phyloP scores from a whole-genome alignment of 2,113 vertebrate genomes.

The Tyto alba region DNA sequence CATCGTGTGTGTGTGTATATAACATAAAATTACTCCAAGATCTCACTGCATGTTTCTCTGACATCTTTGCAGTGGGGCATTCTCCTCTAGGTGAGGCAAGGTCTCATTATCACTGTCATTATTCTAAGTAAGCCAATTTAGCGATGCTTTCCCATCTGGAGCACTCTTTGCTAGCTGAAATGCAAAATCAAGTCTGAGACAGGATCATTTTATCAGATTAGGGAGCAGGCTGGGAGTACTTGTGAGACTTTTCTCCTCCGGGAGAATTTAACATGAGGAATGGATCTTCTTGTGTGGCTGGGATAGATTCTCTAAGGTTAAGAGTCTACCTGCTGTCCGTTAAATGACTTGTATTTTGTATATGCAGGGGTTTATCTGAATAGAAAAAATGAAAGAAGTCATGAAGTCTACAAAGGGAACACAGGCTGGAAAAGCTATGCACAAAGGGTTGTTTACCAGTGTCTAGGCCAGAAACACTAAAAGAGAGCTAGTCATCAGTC shows the following conservation, averaged over 20 bases:
- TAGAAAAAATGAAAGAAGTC: not conserved
- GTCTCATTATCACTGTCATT: not conserved
- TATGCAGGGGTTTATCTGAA: not conserved
- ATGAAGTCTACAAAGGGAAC: not conserved
- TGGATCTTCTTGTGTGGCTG: not conserved
- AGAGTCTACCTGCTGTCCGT: not conserved
- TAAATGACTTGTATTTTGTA: not conserved
- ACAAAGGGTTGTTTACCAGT: not conserved
- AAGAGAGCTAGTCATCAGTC: accelerated
- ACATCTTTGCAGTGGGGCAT: not conserved
- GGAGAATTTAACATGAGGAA: not conserved
- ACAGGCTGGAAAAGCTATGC: not conserved
- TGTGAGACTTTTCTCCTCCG: not conserved
- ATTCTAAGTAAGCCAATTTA: not conserved
- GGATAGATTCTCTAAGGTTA: not conserved
- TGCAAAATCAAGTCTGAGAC: not conserved
- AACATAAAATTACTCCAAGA: not conserved
- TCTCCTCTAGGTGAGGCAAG: not conserved
- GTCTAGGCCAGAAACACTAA: not conserved
- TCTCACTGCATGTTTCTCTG: not conserved
- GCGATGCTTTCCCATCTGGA: constrained; percentile 2
- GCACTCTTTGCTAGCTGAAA: not conserved
- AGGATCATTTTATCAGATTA: not conserved
- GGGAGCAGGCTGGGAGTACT: not conserved
- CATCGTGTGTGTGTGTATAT: not conserved